Evolutionary conservation across 2,888 invertebrate genomes (phyloP), one percentile per base, ranked within the genome.

Genomic region (Hylaea fasciaria): DNA sequence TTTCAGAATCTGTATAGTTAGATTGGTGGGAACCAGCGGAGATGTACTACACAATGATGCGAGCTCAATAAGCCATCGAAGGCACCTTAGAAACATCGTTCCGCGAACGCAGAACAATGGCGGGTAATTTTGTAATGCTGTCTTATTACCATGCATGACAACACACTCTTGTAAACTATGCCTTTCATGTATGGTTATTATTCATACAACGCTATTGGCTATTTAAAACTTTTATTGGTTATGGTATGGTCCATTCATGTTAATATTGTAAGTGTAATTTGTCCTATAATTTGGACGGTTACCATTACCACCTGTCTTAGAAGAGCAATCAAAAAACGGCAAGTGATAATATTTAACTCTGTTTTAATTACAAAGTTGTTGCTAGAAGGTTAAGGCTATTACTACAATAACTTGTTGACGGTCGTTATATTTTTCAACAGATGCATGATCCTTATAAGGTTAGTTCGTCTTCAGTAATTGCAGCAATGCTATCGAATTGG

Each of bases 61-160:
- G 77, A 81, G 78, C 71, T 73, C 80, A 84, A 87, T 86, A 86
- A 84, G 75, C 78, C 80, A 75, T 81, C 78, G 82, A 87, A 83
- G 77, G 78, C 80, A 74, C 77, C 80, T 45, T 44, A 82, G 80
- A 82, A 83, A 78, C 76, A 72, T 72, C 80, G 85, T 91, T 91
- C 91, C 81, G 83, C 86, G 89, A 90, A 91, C 81, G 67, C 82
- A 85, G 85, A 89, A 92, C 92, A 92, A 92, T 91, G 82, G 89
- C 81, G 83, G 81, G 86, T 88, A 85, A 86, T 91, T 89, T 90
- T 90, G 89, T 90, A 91, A 91, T 90, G 83, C 77, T 83, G 85
- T 87, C 87, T 86, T 86, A 89, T 90, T 89, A 87, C 83, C 82
- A 87, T 86, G 83, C 86, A 85, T 91, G 89, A 89, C 87, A 91